Evolutionary conservation across 2,113 vertebrate genomes (phyloP).

Genomic region (Amblyornis subalaris): DNA sequence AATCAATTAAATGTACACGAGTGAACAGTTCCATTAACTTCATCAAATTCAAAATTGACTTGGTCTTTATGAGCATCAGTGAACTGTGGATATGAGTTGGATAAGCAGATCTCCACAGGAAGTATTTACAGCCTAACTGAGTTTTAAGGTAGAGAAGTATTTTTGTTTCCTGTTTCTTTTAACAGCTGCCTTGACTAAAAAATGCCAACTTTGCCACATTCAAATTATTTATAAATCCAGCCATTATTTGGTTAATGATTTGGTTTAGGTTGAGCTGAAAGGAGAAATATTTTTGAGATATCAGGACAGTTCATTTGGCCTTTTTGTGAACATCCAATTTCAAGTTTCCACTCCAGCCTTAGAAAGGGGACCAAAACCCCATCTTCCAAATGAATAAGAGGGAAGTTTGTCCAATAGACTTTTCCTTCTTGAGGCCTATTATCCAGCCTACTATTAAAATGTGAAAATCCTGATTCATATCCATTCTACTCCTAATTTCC

Average conservation of each 20-base stretch:
- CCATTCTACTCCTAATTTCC: background rate
- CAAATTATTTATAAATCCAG: background rate
- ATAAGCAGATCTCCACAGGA: background rate
- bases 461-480: background rate
- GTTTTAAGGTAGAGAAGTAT: background rate
- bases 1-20: background rate
- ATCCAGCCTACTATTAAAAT: background rate
- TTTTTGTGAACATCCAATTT: background rate
- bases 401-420: background rate
- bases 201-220: background rate
- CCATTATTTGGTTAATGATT: background rate
- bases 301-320: background rate
- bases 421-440: background rate
- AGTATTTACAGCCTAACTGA: background rate
- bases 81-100: background rate
- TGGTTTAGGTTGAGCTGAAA: background rate
- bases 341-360: background rate
- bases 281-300: background rate
- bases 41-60: background rate
- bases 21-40: background rate
- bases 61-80: background rate
- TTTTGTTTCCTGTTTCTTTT: background rate
- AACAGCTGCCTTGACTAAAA: background rate
- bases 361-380: background rate
- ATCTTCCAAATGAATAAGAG: background rate